Evolutionary conservation across 2,888 invertebrate species (phyloP).

Genomic region (Parnassius apollo): DNA sequence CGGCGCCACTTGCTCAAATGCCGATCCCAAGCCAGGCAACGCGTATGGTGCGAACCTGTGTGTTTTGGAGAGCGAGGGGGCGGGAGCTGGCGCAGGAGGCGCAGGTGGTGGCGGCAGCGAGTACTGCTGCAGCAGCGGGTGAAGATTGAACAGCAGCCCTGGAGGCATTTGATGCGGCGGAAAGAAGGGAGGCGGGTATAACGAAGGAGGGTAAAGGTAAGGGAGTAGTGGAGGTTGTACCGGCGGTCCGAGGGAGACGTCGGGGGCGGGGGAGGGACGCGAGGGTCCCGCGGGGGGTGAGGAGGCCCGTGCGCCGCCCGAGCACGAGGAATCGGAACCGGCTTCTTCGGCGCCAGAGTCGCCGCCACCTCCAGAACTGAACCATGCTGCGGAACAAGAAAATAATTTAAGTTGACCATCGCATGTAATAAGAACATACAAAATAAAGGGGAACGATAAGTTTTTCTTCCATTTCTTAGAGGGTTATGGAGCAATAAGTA

Average conservation of each 20-base stretch:
- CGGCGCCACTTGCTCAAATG: conserved; percentile 94
- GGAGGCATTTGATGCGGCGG: conserved; percentile 90
- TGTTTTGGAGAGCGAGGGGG: conserved; percentile 84
- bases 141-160: conserved; percentile 93
- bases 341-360: conserved; percentile 84
- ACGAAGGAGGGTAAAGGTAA: conserved; percentile 94
- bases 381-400: conserved; percentile 79
- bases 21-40: conserved; percentile 89
- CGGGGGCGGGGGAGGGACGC: conserved; percentile 89
- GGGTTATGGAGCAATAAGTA: too few relatives aligned
- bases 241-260: conserved; percentile 96
- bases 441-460: too few relatives aligned
- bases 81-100: conserved; percentile 83
- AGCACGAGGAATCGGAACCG: conserved; percentile 88
- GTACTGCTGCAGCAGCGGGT: conserved; percentile 93
- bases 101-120: conserved; percentile 86
- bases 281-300: conserved; percentile 82
- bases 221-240: conserved; percentile 96
- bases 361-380: conserved; percentile 79
- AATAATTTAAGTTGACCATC: conserved; percentile 30
- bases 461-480: too few relatives aligned
- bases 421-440: neutral
- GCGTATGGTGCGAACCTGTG: conserved; percentile 94
- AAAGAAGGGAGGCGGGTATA: conserved; percentile 89
- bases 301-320: conserved; percentile 82